A percentile compares a stretch with the other conserved stretches of the same genome.
Evolutionary conservation across 2,888 invertebrate genomes (phyloP).

Genomic region (Ariolimax columbianus): DNA sequence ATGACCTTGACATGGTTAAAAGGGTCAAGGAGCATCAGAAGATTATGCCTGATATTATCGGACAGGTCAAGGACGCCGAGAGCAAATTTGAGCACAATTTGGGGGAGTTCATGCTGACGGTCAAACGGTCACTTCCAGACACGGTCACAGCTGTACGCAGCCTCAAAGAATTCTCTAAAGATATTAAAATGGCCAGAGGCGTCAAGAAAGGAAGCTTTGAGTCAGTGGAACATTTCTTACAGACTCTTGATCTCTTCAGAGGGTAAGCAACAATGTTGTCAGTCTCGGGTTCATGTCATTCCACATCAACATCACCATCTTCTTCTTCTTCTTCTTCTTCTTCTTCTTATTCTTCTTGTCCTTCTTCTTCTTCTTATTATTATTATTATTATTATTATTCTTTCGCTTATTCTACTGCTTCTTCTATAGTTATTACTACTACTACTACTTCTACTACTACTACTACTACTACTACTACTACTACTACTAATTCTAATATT

Average conservation of each 20-base stretch:
- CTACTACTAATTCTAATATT: too few relatives aligned
- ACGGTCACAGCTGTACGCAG: conserved; percentile 56
- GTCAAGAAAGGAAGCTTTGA: conserved; percentile 56
- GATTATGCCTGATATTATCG: conserved; percentile 58
- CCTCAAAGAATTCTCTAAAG: conserved; percentile 63
- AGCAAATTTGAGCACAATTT: conserved; percentile 64
- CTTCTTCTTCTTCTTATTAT: too few relatives aligned
- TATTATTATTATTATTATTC: too few relatives aligned
- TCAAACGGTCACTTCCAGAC: conserved; percentile 63
- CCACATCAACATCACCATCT: too few relatives aligned
- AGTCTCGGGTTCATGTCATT: too few relatives aligned
- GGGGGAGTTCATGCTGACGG: conserved; percentile 65
- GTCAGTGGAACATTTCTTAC: conserved; percentile 59
- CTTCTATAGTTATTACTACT: too few relatives aligned
- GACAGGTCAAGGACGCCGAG: conserved; percentile 64
- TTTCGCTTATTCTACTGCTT: too few relatives aligned
- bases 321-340: too few relatives aligned
- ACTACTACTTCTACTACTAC: too few relatives aligned
- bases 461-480: too few relatives aligned
- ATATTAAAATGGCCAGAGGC: conserved; percentile 61
- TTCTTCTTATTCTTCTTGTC: too few relatives aligned
- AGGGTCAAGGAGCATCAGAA: conserved; percentile 60
- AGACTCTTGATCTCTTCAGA: conserved; percentile 56
- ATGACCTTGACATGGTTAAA: conserved; percentile 61
- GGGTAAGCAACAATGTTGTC: conserved; percentile 20